These are phyloP conservation scores for Tyria jacobaeae DNA, from an alignment of 2,888 invertebrate species.

Conservation along the genomic window DNA sequence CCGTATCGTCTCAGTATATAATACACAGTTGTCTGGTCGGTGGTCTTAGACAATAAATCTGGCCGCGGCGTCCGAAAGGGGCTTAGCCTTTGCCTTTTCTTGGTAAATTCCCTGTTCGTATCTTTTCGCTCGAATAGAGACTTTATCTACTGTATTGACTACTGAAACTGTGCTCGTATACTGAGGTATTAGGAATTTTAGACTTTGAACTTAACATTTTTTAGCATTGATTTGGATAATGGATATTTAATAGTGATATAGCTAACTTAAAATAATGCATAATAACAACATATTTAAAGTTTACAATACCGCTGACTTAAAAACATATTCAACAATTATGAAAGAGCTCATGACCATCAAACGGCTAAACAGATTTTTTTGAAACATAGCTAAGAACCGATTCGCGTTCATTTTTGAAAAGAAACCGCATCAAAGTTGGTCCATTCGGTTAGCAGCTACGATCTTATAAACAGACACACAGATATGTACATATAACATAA, in stretches of 20 bases:
- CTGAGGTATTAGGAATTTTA: constrained; percentile 9
- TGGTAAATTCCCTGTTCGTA: constrained; percentile 68
- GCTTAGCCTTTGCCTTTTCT: constrained; percentile 56
- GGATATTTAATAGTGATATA: background rate
- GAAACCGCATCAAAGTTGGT: too few species aligned
- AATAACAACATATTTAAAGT: too few species aligned
- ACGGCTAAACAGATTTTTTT: too few species aligned
- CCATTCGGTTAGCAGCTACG: too few species aligned
- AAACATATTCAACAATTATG: too few species aligned
- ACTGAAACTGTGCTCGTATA: constrained; percentile 58
- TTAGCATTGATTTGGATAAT: background rate
- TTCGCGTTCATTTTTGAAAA: too few species aligned
- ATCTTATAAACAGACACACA: too few species aligned
- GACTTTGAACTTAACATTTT: background rate
- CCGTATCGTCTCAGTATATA: constrained; percentile 44
- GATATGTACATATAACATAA: too few species aligned
- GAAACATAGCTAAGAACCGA: too few species aligned
- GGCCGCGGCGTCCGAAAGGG: constrained; percentile 56
- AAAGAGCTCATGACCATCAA: too few species aligned
- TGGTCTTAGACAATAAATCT: constrained; percentile 77
- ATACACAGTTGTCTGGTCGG: constrained; percentile 59
- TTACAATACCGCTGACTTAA: too few species aligned
- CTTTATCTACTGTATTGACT: constrained; percentile 65
- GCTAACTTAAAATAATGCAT: background rate
- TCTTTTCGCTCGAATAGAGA: constrained; percentile 69